Percentiles rank a stretch among this genome's conserved stretches.
Conservation (phyloP, 2,113 vertebrate species). For the Leucopternis melanops region DNA sequence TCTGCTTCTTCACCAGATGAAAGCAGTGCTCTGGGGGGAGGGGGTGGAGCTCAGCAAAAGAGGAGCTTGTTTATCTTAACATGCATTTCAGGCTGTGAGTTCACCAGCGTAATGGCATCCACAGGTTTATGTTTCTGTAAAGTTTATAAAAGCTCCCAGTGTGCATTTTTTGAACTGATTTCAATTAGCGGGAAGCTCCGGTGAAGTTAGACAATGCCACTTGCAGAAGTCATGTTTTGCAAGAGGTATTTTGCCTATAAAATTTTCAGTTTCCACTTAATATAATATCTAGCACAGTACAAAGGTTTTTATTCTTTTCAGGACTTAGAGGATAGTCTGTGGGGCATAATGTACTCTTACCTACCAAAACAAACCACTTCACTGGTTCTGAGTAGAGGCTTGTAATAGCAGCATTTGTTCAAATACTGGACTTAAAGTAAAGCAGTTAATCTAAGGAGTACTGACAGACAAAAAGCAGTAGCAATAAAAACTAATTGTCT, state of each 20-base stretch:
- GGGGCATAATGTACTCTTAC: constrained; percentile 38
- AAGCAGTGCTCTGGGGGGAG: neutral
- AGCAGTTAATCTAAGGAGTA: constrained; percentile 35
- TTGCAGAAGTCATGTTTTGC: neutral
- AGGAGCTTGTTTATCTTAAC: neutral
- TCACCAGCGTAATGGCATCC: neutral
- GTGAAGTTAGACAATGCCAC: neutral
- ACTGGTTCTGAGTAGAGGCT: constrained; percentile 19
- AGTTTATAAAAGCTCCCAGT: neutral
- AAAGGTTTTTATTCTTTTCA: constrained; percentile 27
- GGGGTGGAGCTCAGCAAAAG: neutral
- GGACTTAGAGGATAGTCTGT: neutral
- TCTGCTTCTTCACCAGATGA: neutral
- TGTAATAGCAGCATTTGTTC: constrained; percentile 48
- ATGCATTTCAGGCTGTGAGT: neutral
- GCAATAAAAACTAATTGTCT: constrained; percentile 63
- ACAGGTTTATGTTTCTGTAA: neutral
- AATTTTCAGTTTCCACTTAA: neutral
- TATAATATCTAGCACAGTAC: neutral
- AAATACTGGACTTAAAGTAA: constrained; percentile 40
- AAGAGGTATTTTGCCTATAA: neutral
- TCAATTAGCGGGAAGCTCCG: neutral
- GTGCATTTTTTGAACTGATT: neutral
- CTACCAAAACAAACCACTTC: constrained; percentile 56
- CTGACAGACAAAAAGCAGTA: constrained; percentile 45